Base-by-base conservation (phyloP, 2,113 vertebrate genomes). In the Tretioscincus oriximinensis region DNA sequence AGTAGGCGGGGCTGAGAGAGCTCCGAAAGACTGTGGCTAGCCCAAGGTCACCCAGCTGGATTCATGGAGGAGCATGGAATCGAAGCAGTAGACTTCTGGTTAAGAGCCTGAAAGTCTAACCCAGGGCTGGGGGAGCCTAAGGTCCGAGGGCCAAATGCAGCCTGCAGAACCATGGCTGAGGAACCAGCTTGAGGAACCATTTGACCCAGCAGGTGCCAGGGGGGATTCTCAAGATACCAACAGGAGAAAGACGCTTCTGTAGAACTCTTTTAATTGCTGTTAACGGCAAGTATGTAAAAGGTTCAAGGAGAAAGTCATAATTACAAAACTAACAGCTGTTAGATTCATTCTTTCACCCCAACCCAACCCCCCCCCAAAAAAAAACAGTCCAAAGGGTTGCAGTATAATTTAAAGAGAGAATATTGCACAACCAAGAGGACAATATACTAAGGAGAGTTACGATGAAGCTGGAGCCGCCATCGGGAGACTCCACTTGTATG, bases 291-390 rank as follows among this genome's bases (percentile, higher is more conserved):
- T 94, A 93, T 95, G 95, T 92, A 95, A 95, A 96, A 95, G 92
- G 90, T 94, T 94, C 87, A 86, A 41, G 90, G 92, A 94, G 90
- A 94, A 96, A 95, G 94, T 94, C 91, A 18, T 92, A 11, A 72
- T 95, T 95, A 96, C 90, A 95, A 96, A 96, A 95, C 93, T 94
- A 94, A 94, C 90, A 94, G 92, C 92, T 91, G 93, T 94, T 93
- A 94, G 93, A 94, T 91, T 92, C 80, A 90, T 45, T 88, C 84
- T 85, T 24, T 89, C 92, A 89, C 88, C 91, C 90, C 79, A 28
- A 90, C 92, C 18, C 54, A n/a, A 90, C 92, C 18, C 54, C 93
- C 35, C 35, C 35, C 35, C 35, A 41, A 41, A 41, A 91, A 78
- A 95, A 95, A 95, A 95, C 92, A 93, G 93, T 94, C 93, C 90